phyloP scores from a whole-genome alignment of 2,888 invertebrate genomes.

The Eutolmus rufibarbis region DNA sequence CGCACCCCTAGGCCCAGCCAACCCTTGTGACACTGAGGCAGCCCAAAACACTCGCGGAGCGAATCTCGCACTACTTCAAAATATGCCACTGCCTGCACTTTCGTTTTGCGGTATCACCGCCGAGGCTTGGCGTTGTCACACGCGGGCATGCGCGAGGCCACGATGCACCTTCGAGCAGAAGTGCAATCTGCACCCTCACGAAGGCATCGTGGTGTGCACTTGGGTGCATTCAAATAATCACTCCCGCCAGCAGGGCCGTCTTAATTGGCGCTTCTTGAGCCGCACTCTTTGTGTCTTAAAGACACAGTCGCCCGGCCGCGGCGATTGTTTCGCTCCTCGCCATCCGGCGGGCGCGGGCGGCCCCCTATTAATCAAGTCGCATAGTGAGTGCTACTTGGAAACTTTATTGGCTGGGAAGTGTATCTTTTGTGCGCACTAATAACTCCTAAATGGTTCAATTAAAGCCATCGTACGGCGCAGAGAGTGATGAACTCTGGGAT shows the following conservation, averaged over 20 bases:
- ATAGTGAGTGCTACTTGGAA: not conserved
- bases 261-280: constrained; percentile 13
- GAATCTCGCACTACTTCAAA: constrained; percentile 12
- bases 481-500: constrained; percentile 32
- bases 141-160: not conserved
- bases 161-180: not conserved
- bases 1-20: not conserved
- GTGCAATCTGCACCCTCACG: not conserved
- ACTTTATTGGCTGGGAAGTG: not conserved
- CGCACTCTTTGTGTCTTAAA: not conserved
- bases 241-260: not conserved
- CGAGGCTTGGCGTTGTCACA: not conserved
- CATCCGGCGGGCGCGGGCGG: not conserved
- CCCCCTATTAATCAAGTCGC: constrained; percentile 15
- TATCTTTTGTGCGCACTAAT: constrained; percentile 37
- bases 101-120: not conserved
- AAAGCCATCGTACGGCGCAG: not conserved
- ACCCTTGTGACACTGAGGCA: constrained; percentile 9
- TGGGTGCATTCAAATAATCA: constrained; percentile 1
- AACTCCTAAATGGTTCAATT: constrained; percentile 32
- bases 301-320: not conserved
- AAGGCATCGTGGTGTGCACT: not conserved
- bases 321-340: not conserved
- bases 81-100: constrained; percentile 24
- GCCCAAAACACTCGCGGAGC: not conserved